phyloP scores from a whole-genome alignment of 2,888 invertebrate species.

The Portevinia maculata region DNA sequence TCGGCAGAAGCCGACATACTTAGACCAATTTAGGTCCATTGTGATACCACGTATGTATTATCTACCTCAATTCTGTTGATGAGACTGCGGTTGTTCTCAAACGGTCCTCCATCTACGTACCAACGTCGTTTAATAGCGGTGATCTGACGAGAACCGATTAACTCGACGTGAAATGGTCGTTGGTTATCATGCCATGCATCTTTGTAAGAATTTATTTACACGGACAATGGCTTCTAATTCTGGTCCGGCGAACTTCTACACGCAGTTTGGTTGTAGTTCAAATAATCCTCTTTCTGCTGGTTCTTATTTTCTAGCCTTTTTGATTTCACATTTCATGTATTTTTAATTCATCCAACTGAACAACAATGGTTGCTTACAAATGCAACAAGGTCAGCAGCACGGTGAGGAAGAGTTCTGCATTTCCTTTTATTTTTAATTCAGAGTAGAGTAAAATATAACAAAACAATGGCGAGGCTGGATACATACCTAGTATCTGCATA shows the following conservation, averaged over 20 bases:
- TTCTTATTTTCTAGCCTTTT: neutral
- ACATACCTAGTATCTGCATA: neutral
- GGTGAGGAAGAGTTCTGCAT: neutral
- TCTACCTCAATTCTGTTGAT: no score
- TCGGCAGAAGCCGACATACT: no score
- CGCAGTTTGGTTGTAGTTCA: slow-evolving; percentile 18
- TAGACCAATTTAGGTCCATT: no score
- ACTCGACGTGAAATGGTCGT: no score
- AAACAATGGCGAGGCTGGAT: slow-evolving; percentile 1
- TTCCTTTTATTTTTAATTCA: slow-evolving; percentile 7
- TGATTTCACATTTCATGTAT: slow-evolving; percentile 31
- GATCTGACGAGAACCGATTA: no score
- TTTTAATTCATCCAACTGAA: slow-evolving; percentile 34
- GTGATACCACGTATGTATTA: no score
- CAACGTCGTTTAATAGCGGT: no score
- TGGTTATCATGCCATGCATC: no score
- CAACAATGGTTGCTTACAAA: slow-evolving; percentile 35
- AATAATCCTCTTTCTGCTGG: neutral
- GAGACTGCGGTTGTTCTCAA: no score
- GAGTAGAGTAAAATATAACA: slow-evolving; percentile 21
- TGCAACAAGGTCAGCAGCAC: slow-evolving; percentile 31
- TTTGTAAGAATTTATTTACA: no score
- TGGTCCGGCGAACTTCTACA: slow-evolving; percentile 17
- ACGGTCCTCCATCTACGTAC: no score
- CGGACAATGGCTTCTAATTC: slow-evolving; percentile 2